Percentiles rank a stretch among this genome's conserved stretches.
phyloP scores from a whole-genome alignment of 2,888 invertebrate genomes.

The Yponomeuta cagnagella region DNA sequence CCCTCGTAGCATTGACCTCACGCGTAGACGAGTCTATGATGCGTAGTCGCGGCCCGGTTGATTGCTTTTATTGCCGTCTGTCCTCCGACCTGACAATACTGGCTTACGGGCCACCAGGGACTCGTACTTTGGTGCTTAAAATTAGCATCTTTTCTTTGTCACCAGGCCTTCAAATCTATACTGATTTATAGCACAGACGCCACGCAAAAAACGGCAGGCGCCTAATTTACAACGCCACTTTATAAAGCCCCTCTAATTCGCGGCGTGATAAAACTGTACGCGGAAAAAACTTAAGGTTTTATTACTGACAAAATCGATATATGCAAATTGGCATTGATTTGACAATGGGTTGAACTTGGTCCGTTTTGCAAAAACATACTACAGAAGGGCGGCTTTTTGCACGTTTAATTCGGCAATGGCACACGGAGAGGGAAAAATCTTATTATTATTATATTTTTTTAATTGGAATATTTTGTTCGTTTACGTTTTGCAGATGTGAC shows the following conservation, averaged over 20 bases:
- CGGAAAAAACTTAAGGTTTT: not conserved
- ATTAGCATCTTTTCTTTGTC: not conserved
- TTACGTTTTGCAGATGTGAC: too few relatives aligned
- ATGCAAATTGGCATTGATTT: constrained; percentile 1
- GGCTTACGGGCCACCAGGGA: not conserved
- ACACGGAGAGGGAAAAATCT: too few relatives aligned
- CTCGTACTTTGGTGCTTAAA: not conserved
- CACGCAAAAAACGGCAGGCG: not conserved
- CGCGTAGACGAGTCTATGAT: constrained; percentile 32
- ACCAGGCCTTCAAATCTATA: not conserved
- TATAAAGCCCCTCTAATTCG: not conserved
- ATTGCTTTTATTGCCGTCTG: not conserved
- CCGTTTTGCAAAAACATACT: not conserved
- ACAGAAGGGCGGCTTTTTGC: not conserved
- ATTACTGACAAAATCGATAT: not conserved
- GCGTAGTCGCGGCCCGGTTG: constrained; percentile 5
- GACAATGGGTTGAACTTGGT: not conserved
- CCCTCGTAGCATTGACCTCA: constrained; percentile 50
- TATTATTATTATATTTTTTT: too few relatives aligned
- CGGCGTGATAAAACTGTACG: not conserved
- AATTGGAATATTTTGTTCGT: too few relatives aligned
- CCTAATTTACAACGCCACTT: not conserved
- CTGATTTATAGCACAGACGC: not conserved
- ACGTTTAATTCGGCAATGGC: too few relatives aligned
- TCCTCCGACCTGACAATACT: not conserved